Percentiles rank a stretch among this genome's conserved stretches.
phyloP scores from a whole-genome alignment of 2,113 vertebrate species.

The Nothobranchius kuhntae region DNA sequence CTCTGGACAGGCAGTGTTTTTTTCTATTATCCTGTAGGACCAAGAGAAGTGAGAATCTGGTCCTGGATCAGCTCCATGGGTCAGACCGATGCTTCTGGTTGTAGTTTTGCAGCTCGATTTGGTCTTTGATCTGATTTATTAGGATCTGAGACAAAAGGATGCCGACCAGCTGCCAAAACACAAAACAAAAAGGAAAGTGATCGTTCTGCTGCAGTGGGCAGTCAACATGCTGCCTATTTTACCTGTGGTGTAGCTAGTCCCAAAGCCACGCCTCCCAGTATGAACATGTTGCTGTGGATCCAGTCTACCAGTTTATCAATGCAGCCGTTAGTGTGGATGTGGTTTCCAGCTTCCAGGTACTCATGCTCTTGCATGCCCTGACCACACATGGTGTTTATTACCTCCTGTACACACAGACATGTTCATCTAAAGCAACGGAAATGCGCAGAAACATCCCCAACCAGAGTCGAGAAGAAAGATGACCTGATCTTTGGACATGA shows the following conservation, averaged over 20 bases:
- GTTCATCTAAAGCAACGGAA: not conserved
- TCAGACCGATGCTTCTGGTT: conserved; percentile 84
- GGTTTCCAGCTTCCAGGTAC: conserved; percentile 74
- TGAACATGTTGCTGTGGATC: conserved; percentile 92
- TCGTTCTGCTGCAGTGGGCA: not conserved
- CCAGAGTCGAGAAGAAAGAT: too few relatives aligned
- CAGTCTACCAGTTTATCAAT: conserved; percentile 92
- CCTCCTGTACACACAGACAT: conserved; percentile 61
- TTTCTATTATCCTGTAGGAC: not conserved
- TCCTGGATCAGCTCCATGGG: conserved; percentile 79
- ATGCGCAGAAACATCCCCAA: not conserved
- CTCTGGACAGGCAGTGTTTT: not conserved
- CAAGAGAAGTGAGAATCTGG: not conserved
- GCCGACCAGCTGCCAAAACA: conserved; percentile 85
- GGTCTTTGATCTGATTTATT: conserved; percentile 90
- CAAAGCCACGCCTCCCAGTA: conserved; percentile 88
- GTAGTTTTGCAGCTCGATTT: conserved; percentile 90
- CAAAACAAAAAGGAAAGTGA: conserved; percentile 13
- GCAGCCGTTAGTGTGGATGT: conserved; percentile 91
- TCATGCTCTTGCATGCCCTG: conserved; percentile 81
- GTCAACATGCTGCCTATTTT: not conserved
- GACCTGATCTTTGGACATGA: conserved; percentile 77
- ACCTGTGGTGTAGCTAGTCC: conserved; percentile 93
- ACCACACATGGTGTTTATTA: conserved; percentile 97
- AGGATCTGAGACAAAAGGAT: conserved; percentile 92